Evolutionary conservation across 2,113 vertebrate species (phyloP).

Genomic region (Apistogramma diplotaenia): DNA sequence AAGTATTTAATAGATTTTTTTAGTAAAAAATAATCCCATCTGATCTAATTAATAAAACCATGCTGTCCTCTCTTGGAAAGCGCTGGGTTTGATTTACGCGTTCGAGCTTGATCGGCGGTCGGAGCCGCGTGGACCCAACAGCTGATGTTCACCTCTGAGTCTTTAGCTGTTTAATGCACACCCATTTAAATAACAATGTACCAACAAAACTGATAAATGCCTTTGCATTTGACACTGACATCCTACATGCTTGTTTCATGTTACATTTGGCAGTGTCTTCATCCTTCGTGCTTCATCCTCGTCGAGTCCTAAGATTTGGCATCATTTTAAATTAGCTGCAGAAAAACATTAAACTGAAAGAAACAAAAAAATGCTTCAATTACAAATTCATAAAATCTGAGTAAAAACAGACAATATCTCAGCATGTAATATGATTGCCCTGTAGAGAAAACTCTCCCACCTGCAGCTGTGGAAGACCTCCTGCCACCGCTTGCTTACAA

Average conservation of each 20-base stretch:
- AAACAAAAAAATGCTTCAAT: not conserved
- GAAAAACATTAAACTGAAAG: not conserved
- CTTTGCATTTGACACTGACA: not conserved
- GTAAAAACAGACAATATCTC: too few species aligned
- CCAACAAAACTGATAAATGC: not conserved
- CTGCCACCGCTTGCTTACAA: not conserved
- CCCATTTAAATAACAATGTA: not conserved
- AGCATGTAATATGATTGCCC: not conserved
- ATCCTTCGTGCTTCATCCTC: not conserved
- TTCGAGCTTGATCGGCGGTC: constrained; percentile 6
- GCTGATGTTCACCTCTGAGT: constrained; percentile 10
- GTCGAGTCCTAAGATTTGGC: not conserved
- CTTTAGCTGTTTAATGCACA: not conserved
- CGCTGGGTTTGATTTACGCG: constrained; percentile 5
- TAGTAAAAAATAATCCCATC: not conserved
- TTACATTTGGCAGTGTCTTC: not conserved
- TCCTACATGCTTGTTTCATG: not conserved
- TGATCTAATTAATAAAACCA: not conserved
- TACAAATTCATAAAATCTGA: not conserved
- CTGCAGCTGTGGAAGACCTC: not conserved
- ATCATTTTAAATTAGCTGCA: not conserved
- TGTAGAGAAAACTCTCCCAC: not conserved
- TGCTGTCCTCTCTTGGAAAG: not conserved
- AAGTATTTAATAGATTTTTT: not conserved
- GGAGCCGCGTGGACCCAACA: not conserved